Conservation (phyloP, 2,113 vertebrate species). For the Atractosteus spatula region DNA sequence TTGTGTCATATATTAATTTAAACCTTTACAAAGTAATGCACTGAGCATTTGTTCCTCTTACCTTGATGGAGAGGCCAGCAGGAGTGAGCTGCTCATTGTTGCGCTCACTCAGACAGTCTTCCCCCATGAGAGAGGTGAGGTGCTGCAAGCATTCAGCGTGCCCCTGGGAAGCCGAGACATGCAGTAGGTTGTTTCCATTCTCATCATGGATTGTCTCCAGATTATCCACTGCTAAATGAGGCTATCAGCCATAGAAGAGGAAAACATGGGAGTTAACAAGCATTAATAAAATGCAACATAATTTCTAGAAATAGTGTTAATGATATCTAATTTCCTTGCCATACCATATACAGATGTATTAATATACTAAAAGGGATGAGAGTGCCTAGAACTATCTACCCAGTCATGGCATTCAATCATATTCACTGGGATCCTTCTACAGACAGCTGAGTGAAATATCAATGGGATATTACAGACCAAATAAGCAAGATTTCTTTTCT, state of each 20-base stretch:
- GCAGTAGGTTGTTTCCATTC: constrained; percentile 88
- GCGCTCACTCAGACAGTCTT: constrained; percentile 90
- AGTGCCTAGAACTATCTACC: too few relatives aligned
- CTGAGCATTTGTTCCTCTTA: constrained; percentile 38
- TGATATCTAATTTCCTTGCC: too few relatives aligned
- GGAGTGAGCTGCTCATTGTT: constrained; percentile 88
- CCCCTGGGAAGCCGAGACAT: constrained; percentile 84
- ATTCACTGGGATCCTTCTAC: too few relatives aligned
- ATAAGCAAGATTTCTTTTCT: too few relatives aligned
- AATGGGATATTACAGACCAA: too few relatives aligned
- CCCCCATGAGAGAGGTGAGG: constrained; percentile 95
- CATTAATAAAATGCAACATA: neutral
- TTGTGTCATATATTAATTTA: too few relatives aligned
- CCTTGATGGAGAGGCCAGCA: constrained; percentile 92
- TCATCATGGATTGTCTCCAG: constrained; percentile 91
- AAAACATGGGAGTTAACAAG: neutral
- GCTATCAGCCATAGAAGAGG: constrained; percentile 56
- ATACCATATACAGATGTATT: too few relatives aligned
- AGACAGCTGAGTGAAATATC: too few relatives aligned
- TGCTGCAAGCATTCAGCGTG: constrained; percentile 94
- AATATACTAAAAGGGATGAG: too few relatives aligned
- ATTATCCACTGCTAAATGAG: constrained; percentile 91
- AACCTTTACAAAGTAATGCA: too few relatives aligned
- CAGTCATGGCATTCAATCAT: too few relatives aligned
- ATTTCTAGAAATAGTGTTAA: too few relatives aligned